Evolutionary conservation across 2,888 invertebrate species (phyloP).

Genomic region (Eupithecia tripunctaria): DNA sequence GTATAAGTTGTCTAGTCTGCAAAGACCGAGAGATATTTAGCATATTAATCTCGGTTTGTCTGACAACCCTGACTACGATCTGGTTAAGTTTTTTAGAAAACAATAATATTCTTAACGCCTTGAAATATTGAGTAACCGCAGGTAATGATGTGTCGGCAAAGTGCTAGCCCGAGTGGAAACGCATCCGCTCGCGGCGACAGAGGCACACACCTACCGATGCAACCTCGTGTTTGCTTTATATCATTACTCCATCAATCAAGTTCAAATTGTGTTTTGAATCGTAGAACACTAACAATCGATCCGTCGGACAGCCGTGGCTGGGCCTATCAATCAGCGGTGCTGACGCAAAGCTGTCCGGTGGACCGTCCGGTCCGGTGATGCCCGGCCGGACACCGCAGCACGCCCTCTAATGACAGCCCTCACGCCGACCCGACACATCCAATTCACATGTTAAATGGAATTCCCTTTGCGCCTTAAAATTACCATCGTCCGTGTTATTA

Average conservation of each 20-base stretch:
- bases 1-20: neutral
- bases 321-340: conserved; percentile 75
- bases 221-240: conserved; percentile 78
- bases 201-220: conserved; percentile 64
- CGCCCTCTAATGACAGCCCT: conserved; percentile 72
- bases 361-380: conserved; percentile 40
- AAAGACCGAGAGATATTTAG: neutral
- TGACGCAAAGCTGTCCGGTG: conserved; percentile 62
- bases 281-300: conserved; percentile 80
- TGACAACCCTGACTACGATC: neutral
- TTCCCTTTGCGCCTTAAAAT: conserved; percentile 79
- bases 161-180: conserved; percentile 55
- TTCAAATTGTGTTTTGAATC: conserved; percentile 77
- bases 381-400: conserved; percentile 33
- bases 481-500: conserved; percentile 77
- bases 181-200: conserved; percentile 62
- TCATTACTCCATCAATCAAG: conserved; percentile 84
- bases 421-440: conserved; percentile 75
- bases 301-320: conserved; percentile 54
- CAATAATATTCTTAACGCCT: conserved; percentile 34
- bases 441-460: conserved; percentile 84
- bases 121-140: conserved; percentile 42
- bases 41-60: neutral
- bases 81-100: conserved; percentile 2
- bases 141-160: conserved; percentile 56